Percentiles rank a stretch among this genome's conserved stretches.
phyloP scores from a whole-genome alignment of 2,888 invertebrate species.

The Drosophila nigritarsus region DNA sequence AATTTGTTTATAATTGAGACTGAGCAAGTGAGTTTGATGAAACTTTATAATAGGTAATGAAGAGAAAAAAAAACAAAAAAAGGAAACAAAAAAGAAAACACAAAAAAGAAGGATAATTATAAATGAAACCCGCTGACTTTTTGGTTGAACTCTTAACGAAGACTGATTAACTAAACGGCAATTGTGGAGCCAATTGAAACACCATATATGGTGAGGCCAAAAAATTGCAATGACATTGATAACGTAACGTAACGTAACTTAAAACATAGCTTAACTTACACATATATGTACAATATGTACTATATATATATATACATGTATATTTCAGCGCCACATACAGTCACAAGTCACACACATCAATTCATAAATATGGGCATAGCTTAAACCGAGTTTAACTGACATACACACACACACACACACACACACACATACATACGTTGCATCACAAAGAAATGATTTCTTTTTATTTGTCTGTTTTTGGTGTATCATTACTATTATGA shows the following conservation, averaged over 20 bases:
- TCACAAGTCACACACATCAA: constrained; percentile 48
- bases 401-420: constrained; percentile 21
- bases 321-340: constrained; percentile 42
- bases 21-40: constrained; percentile 72
- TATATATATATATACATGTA: constrained; percentile 32
- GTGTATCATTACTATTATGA: constrained; percentile 30
- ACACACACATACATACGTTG: constrained; percentile 25
- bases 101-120: constrained; percentile 43
- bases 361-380: constrained; percentile 68
- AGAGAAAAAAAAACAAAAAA: constrained; percentile 18
- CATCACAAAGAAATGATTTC: constrained; percentile 36
- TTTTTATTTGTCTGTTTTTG: constrained; percentile 3
- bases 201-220: constrained; percentile 78
- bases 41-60: constrained; percentile 54
- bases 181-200: constrained; percentile 74
- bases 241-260: constrained; percentile 73
- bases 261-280: constrained; percentile 69
- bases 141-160: constrained; percentile 81
- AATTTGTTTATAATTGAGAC: constrained; percentile 76
- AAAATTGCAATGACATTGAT: constrained; percentile 75
- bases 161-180: constrained; percentile 82
- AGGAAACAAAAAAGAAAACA: not conserved
- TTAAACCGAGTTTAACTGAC: constrained; percentile 76
- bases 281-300: constrained; percentile 41
- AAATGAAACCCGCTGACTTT: constrained; percentile 77